Conservation (phyloP, 2,113 vertebrate genomes). For the Pangasianodon hypophthalmus region DNA sequence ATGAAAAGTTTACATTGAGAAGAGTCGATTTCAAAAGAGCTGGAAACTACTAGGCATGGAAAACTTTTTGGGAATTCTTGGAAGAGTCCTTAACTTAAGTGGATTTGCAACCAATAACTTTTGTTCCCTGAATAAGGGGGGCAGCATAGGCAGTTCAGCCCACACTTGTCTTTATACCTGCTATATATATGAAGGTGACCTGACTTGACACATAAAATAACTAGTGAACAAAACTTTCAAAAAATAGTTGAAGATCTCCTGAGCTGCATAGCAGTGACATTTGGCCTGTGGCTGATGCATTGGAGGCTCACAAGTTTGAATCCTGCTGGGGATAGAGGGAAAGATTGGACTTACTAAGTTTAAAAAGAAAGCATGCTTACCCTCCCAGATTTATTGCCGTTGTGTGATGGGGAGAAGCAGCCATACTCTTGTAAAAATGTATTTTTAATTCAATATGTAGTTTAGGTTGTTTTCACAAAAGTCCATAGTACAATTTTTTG, state of each 20-base stretch:
- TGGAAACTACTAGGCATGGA: not conserved
- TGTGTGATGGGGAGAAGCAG: not conserved
- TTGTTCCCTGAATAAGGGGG: not conserved
- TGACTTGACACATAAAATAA: slow-evolving; percentile 6
- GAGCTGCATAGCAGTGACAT: not conserved
- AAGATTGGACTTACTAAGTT: not conserved
- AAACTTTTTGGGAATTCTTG: not conserved
- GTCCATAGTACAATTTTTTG: not conserved
- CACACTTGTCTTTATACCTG: not conserved
- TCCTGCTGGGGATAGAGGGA: not conserved
- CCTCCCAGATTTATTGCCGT: not conserved
- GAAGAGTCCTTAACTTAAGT: not conserved
- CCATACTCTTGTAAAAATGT: not conserved
- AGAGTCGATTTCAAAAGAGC: not conserved
- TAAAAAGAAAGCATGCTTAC: not conserved
- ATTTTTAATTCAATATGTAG: not conserved
- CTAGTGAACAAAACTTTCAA: not conserved
- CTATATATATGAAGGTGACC: not conserved
- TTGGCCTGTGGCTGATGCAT: slow-evolving; percentile 1
- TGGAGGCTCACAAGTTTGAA: not conserved
- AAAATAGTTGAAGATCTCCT: not conserved
- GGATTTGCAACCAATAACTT: not conserved
- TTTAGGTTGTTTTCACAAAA: not conserved
- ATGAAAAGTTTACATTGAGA: not conserved
- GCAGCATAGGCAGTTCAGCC: not conserved